Base-by-base conservation (phyloP, 2,113 vertebrate species). In the Anolis sagrei region DNA sequence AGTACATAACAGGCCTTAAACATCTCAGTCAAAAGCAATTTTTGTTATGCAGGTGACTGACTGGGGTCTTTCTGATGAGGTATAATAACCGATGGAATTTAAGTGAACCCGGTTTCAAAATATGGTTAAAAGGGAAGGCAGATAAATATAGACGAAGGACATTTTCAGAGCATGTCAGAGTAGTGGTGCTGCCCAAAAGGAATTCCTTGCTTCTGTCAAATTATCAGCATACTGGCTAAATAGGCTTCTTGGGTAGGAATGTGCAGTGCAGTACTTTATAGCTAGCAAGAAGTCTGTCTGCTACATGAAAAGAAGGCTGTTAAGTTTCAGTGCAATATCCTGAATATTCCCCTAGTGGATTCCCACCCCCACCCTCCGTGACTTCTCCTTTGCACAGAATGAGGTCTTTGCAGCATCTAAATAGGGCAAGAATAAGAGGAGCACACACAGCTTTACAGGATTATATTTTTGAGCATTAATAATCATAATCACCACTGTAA, bases 141-240 rank as follows among this genome's bases (percentile, higher is more conserved):
- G 39, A 75, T 87, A 86, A 87, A 88, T 74, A 68, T 1, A 49
- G n/a, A 81, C 51, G 85, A 75, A 18, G 86, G 34, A 1, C 49
- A 79, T 85, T 87, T 90, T 0, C 16, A 86, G 83, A 89, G 90
- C 34, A 68, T 70, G 68, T 74, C 14, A 23, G 36, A 8, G 72
- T 32, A 6, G 36, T 64, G 34, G 23, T 64, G 36, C 34, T 39
- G 27, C 61, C 36, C 19, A n/a, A 16, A 76, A 83, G 39, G 11
- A 32, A 49, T 76, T 34, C 39, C n/a, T 14, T 72, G 69, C 49
- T 73, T 74, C 69, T 80, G 29, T 85, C 82, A 51, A 58, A 89
- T 29, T 80, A 76, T 64, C 81, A 82, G 69, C 39, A 68, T 84
- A 87, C 92, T 90, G 89, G 90, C 92, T 84, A 90, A 86, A 27